These are phyloP conservation scores for Takifugu rubripes DNA, from an alignment of 2,797 vertebrate species.

Conservation along the genomic window DNA sequence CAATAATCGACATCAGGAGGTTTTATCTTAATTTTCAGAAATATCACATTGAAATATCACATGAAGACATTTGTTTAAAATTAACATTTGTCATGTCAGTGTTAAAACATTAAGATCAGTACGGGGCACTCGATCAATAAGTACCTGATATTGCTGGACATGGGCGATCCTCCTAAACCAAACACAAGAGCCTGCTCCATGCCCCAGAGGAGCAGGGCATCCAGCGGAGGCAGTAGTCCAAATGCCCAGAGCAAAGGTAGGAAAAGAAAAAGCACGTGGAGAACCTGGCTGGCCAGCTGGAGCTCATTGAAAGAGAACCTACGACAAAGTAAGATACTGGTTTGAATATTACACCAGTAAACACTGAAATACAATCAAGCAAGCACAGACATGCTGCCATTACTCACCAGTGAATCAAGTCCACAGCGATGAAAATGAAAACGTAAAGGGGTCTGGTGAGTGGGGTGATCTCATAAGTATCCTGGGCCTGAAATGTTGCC, in stretches of 20 bases:
- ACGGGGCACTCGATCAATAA: not conserved
- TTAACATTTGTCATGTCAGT: not conserved
- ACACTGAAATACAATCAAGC: not conserved
- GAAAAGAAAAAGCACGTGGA: slow-evolving; percentile 90
- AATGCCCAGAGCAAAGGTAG: slow-evolving; percentile 94
- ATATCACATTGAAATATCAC: not conserved
- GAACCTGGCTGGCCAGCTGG: slow-evolving; percentile 87
- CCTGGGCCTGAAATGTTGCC: slow-evolving; percentile 93
- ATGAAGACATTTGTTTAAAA: not conserved
- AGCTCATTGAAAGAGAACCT: slow-evolving; percentile 87
- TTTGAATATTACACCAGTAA: not conserved
- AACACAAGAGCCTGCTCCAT: slow-evolving; percentile 94
- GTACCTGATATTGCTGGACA: slow-evolving; percentile 92
- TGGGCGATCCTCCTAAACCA: slow-evolving; percentile 90
- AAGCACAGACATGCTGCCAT: not conserved
- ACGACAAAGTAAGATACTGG: slow-evolving; percentile 21
- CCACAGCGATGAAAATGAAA: slow-evolving; percentile 88
- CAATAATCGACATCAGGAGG: not conserved
- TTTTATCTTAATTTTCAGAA: not conserved
- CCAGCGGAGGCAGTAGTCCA: slow-evolving; percentile 89
- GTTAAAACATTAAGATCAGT: not conserved
- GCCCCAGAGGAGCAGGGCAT: slow-evolving; percentile 92
- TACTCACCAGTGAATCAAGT: slow-evolving; percentile 87
- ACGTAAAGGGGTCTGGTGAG: slow-evolving; percentile 93
- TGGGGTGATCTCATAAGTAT: slow-evolving; percentile 93